Evolutionary conservation across 2,888 invertebrate species (phyloP).

Genomic region (Amorpha juglandis): DNA sequence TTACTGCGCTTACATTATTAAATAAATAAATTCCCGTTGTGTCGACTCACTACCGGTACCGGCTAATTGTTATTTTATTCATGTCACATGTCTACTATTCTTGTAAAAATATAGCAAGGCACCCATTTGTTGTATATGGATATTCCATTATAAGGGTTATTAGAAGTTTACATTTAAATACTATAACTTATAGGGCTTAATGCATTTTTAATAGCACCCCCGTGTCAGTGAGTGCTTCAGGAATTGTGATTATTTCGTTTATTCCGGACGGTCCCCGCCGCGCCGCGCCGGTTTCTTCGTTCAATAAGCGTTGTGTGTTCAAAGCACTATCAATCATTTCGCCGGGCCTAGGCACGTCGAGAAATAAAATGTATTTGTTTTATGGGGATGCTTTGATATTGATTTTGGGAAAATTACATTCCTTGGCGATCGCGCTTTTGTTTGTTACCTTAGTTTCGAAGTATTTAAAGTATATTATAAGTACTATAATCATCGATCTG

Average conservation of each 20-base stretch:
- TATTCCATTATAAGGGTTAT: slow-evolving; percentile 42
- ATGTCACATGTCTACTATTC: background rate
- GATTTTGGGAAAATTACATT: slow-evolving; percentile 58
- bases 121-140: slow-evolving; percentile 34
- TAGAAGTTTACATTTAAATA: slow-evolving; percentile 45
- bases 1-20: slow-evolving; percentile 17
- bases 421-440: too few relatives aligned
- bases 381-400: slow-evolving; percentile 69
- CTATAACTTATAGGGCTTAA: slow-evolving; percentile 49
- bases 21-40: slow-evolving; percentile 34
- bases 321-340: slow-evolving; percentile 80
- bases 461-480: background rate
- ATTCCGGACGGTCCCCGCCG: slow-evolving; percentile 54
- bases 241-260: slow-evolving; percentile 61
- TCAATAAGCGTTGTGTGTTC: slow-evolving; percentile 74
- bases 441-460: background rate
- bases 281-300: slow-evolving; percentile 57
- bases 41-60: slow-evolving; percentile 52
- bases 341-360: slow-evolving; percentile 66
- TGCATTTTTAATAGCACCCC: slow-evolving; percentile 58
- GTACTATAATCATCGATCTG: background rate
- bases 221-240: slow-evolving; percentile 46
- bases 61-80: slow-evolving; percentile 4
- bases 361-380: slow-evolving; percentile 77
- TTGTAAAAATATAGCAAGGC: background rate